A percentile compares a stretch with the other conserved stretches of the same genome.
phyloP scores from a whole-genome alignment of 2,888 invertebrate genomes.

The Copidosoma aretas region DNA sequence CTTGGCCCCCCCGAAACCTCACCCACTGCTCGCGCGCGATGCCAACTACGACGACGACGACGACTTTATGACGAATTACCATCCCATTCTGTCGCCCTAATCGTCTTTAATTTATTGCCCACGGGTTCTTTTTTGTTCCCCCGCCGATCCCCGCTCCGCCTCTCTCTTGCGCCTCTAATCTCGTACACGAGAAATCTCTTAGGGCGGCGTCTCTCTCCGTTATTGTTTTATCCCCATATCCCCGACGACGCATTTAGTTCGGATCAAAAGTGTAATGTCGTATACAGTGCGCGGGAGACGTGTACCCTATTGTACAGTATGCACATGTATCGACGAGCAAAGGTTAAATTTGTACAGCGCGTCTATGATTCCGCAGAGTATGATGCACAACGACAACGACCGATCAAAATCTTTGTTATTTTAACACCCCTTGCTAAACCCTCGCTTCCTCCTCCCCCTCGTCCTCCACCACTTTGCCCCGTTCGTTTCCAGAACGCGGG shows the following conservation, averaged over 20 bases:
- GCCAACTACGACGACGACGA: neutral
- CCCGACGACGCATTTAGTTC: too few relatives aligned
- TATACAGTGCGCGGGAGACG: too few relatives aligned
- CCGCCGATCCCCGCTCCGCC: neutral
- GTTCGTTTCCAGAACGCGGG: neutral
- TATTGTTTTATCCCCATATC: neutral
- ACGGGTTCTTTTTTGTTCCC: too few relatives aligned
- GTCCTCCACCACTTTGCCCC: too few relatives aligned
- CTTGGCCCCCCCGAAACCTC: neutral
- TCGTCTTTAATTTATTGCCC: constrained; percentile 32
- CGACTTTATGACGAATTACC: constrained; percentile 15
- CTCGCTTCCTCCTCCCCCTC: neutral
- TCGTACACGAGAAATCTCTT: neutral
- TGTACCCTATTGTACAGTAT: too few relatives aligned
- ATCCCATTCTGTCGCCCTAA: constrained; percentile 18
- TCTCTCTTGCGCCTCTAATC: neutral
- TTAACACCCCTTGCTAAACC: constrained; percentile 3
- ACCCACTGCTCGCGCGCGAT: neutral
- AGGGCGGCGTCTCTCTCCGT: neutral
- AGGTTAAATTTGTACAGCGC: too few relatives aligned
- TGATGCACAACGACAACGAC: too few relatives aligned
- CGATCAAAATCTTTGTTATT: constrained; percentile 7
- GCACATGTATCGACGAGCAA: too few relatives aligned
- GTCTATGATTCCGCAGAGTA: too few relatives aligned
- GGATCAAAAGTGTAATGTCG: too few relatives aligned